Base-by-base conservation (phyloP, 1,140 invertebrate species). In the Hypothenemus hampei region DNA sequence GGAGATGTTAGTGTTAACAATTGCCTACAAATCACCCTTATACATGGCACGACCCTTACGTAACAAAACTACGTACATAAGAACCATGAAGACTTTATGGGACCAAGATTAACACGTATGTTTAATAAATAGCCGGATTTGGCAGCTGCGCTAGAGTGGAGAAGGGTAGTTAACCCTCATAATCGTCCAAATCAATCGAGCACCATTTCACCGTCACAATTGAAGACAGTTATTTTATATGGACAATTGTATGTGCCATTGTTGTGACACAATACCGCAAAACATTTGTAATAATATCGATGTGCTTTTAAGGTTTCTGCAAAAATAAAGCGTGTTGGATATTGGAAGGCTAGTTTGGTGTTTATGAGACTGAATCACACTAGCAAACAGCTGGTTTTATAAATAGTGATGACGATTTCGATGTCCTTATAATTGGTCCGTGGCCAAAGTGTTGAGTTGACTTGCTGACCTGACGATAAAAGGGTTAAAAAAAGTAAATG, bases 41-140 rank as follows among this genome's bases (percentile, higher is more conserved):
- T 43, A 52, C 47, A 31, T 35, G 24, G 37, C 48, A 16, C 49
- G 46, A 43, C 44, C 41, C 50, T 50, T 61, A 31, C 41, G 44
- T 39, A 47, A 60, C 33, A 51, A 31, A 55, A 47, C 29, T n/a
- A n/a, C n/a, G n/a, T n/a, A 39, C 33, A 57, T 57, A 61, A 58
- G 55, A 37, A 39, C 51, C 59, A 51, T 44, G 48, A 50, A 48
- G 53, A 55, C 53, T 59, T 46, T 54, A 57, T 51, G 54, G 47
- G 46, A 51, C 26, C 45, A 54, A 63, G 65, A 67, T 67, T 67
- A 67, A 67, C 65, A 67, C 65, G 64, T 65, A 67, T 67, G 65
- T 67, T 67, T 67, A 67, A 67, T 65, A 67, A 69, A 69, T 69
- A 69, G 65, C 65, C 51, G 60, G 63, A 65, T 63, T 65, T 63